Base-by-base conservation (phyloP, 2,797 vertebrate genomes). In the Toxotes lorentzi region DNA sequence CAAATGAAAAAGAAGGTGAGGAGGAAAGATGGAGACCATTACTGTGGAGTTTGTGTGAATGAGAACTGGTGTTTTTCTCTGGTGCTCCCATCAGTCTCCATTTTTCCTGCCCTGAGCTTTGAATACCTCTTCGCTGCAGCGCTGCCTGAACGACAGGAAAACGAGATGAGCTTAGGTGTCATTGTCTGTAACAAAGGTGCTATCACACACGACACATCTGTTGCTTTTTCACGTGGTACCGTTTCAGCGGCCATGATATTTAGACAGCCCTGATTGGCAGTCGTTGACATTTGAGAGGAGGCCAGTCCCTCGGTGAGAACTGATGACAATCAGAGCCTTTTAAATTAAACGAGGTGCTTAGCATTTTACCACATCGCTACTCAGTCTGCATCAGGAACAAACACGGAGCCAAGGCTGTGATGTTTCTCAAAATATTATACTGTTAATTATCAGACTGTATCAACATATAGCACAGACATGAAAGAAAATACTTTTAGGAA, bases 261-360 rank as follows among this genome's bases (percentile, higher is more conserved):
- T 93, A 83, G 61, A 85, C 54, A 27, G 24, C 64, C 48, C 74
- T 86, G 85, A 89, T 84, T 89, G 88, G 76, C 83, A 81, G 78
- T 86, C 64, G 86, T 92, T 90, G 87, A 91, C 91, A 92, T 93
- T 93, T 91, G 53, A 85, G 48, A 76, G 43, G 81, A 84, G 82
- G 32, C 66, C 69, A 14, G 63, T 78, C 62, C 65, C 69, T 82
- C 59, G 13, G 61, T 76, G 70, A 84, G 40, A 64, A 62, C 73
- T 58, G 81, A 90, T 82, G 73, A 74, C 73, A 83, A 86, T 88
- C 75, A 72, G 30, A 63, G 40, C 19, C 56, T 47, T 85, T 84
- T 51, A 61, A 78, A 88, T 88, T 57, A 73, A 45, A 78, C 73
- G 77, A 79, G 70, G 71, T 88, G 76, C 64, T 90, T 77, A 73